These are phyloP conservation scores for Myotis planiceps DNA, from an alignment of 2,797 vertebrate genomes.

Conservation along the genomic window DNA sequence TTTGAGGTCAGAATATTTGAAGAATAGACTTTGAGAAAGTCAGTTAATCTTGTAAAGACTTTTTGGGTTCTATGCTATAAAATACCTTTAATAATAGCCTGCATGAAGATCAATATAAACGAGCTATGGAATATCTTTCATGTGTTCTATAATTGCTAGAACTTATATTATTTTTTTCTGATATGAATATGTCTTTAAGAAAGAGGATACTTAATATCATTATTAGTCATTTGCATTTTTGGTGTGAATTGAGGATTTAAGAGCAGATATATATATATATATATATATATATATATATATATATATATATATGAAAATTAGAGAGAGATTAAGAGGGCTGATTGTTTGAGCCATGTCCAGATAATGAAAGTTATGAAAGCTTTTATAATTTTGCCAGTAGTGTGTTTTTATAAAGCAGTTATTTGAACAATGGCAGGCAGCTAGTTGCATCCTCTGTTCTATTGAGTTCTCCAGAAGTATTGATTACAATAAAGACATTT, in stretches of 20 bases:
- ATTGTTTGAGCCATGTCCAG: background rate
- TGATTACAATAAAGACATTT: background rate
- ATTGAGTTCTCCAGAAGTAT: background rate
- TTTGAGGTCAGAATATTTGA: background rate
- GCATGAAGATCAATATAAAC: background rate
- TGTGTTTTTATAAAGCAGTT: background rate
- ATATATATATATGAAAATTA: background rate
- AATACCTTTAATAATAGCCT: background rate
- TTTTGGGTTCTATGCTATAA: background rate
- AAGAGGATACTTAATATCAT: background rate
- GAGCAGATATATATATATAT: background rate
- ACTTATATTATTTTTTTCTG: constrained; percentile 19
- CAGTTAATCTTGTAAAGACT: background rate
- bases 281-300: background rate
- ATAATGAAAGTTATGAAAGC: background rate
- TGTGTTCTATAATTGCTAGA: background rate
- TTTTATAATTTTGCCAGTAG: background rate
- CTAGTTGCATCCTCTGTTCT: background rate
- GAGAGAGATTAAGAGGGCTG: background rate
- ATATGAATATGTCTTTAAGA: background rate
- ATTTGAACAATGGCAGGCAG: background rate
- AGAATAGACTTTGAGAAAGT: background rate
- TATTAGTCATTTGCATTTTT: constrained; percentile 1
- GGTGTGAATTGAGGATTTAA: constrained; percentile 31
- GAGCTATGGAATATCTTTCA: background rate